phyloP scores from a whole-genome alignment of 2,888 invertebrate genomes.

The Drosophila gaucha region DNA sequence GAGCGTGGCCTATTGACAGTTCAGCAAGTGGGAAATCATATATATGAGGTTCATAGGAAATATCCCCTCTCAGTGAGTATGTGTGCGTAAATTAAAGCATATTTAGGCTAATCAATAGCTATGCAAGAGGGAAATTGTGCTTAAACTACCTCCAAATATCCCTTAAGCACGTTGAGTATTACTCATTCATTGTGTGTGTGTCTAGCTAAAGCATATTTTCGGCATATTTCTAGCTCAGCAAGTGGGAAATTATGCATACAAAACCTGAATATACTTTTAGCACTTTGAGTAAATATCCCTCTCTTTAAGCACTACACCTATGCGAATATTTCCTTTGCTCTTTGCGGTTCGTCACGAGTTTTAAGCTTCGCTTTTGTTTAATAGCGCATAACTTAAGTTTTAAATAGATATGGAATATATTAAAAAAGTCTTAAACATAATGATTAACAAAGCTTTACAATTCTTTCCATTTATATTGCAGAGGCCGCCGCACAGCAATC shows the following conservation, averaged over 20 bases:
- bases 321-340: neutral
- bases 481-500: constrained; percentile 26
- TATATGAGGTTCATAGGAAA: too few relatives aligned
- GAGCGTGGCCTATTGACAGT: too few relatives aligned
- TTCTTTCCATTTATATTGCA: constrained; percentile 22
- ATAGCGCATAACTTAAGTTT: constrained; percentile 1
- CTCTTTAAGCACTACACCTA: too few relatives aligned
- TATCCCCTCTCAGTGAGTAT: too few relatives aligned
- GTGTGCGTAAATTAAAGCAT: too few relatives aligned
- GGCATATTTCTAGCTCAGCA: too few relatives aligned
- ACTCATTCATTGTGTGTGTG: neutral
- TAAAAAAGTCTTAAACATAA: neutral
- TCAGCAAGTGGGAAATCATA: too few relatives aligned
- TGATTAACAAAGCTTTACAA: constrained; percentile 1
- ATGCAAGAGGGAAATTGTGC: neutral
- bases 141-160: neutral
- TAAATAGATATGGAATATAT: constrained; percentile 6
- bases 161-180: neutral
- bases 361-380: neutral
- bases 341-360: constrained; percentile 2
- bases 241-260: neutral
- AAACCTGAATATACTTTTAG: too few relatives aligned
- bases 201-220: neutral
- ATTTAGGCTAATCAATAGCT: neutral
- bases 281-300: neutral